These are phyloP conservation scores for Catharus ustulatus DNA, from an alignment of 2,797 vertebrate genomes.

Conservation along the genomic window DNA sequence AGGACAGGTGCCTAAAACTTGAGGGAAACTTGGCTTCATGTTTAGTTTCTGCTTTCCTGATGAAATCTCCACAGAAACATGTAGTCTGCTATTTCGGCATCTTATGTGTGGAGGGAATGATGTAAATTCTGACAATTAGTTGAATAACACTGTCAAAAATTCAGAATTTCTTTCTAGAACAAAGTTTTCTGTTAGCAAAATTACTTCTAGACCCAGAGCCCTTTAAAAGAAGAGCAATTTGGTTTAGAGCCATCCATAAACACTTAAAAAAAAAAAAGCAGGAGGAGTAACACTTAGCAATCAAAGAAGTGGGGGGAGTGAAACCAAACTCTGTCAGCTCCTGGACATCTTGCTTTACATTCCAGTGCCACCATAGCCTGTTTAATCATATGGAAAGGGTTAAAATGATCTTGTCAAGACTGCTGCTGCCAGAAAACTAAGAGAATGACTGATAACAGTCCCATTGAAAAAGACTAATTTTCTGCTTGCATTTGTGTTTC, in stretches of 20 bases:
- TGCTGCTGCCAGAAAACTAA: neutral
- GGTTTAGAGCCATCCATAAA: neutral
- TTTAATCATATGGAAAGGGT: constrained; percentile 32
- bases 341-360: neutral
- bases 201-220: neutral
- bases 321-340: neutral
- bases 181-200: neutral
- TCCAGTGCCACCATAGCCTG: neutral
- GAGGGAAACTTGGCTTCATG: neutral
- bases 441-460: neutral
- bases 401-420: constrained; percentile 21
- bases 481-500: neutral
- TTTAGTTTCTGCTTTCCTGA: neutral
- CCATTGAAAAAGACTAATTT: neutral
- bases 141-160: neutral
- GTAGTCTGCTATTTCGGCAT: neutral
- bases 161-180: neutral
- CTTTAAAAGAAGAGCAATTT: neutral
- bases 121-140: neutral
- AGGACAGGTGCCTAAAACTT: neutral
- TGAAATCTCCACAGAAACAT: neutral
- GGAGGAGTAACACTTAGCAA: neutral
- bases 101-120: neutral
- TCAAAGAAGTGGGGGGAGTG: neutral
- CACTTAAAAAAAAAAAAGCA: neutral